Conservation (phyloP, 2,888 invertebrate genomes). For the Lamellibrachia columna region DNA sequence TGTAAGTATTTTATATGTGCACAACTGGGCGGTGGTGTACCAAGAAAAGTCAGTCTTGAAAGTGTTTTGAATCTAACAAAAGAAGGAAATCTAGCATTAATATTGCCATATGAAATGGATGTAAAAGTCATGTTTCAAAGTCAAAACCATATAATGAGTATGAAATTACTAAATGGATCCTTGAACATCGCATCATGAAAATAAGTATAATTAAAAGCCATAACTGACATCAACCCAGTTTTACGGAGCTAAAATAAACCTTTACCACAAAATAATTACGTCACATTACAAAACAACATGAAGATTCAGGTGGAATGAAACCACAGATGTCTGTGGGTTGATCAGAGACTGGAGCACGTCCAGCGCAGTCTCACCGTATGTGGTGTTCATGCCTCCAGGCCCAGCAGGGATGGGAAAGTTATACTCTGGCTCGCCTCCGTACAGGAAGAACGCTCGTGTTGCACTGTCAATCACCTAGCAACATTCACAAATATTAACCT, state of each 20-base stretch:
- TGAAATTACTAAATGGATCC: too few relatives aligned
- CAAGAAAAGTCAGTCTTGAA: too few relatives aligned
- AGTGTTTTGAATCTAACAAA: too few relatives aligned
- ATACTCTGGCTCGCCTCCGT: conserved; percentile 79
- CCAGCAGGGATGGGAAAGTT: conserved; percentile 31
- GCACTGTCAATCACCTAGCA: conserved; percentile 81
- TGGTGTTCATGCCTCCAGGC: not conserved
- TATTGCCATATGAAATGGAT: too few relatives aligned
- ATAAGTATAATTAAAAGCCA: not conserved
- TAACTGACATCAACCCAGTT: not conserved
- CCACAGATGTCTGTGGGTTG: not conserved
- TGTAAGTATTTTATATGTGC: too few relatives aligned
- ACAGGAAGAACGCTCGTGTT: conserved; percentile 88
- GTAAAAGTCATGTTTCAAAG: too few relatives aligned
- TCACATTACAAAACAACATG: not conserved
- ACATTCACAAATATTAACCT: not conserved
- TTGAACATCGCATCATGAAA: too few relatives aligned
- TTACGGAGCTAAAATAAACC: not conserved
- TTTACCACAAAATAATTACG: not conserved
- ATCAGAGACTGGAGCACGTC: not conserved
- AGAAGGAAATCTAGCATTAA: too few relatives aligned
- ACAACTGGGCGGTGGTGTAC: too few relatives aligned
- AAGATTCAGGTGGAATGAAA: not conserved
- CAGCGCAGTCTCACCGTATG: not conserved
- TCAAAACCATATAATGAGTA: too few relatives aligned